Evolutionary conservation across 2,113 vertebrate genomes (phyloP).

Genomic region (Antechinus flavipes): DNA sequence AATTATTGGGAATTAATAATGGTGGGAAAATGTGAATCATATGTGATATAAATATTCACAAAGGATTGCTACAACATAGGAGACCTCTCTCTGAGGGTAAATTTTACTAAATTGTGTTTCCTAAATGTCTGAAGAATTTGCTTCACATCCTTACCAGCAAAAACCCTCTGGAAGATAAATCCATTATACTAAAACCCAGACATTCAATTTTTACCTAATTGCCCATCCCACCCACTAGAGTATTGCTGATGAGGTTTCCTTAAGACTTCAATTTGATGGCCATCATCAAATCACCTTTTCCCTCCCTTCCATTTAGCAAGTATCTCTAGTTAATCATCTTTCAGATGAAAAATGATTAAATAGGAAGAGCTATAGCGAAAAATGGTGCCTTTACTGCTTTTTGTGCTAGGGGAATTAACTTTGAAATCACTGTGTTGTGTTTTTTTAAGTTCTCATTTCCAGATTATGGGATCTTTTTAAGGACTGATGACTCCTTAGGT

Average conservation of each 20-base stretch:
- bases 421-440: background rate
- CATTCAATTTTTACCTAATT: background rate
- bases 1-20: background rate
- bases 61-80: background rate
- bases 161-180: background rate
- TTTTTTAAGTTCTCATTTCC: background rate
- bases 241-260: background rate
- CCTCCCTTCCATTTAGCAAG: background rate
- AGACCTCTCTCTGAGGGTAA: background rate
- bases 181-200: background rate
- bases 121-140: background rate
- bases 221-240: background rate
- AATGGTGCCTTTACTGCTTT: background rate
- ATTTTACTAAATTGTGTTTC: background rate
- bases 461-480: background rate
- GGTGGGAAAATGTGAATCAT: background rate
- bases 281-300: background rate
- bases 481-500: background rate
- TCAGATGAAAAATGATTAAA: background rate
- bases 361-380: background rate
- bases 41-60: background rate
- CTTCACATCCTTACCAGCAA: background rate
- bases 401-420: background rate
- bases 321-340: background rate
- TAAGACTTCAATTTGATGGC: background rate